Evolutionary conservation across 2,113 vertebrate genomes (phyloP), one percentile per base, ranked within the genome.

Genomic region (Formicarius rufipectus): DNA sequence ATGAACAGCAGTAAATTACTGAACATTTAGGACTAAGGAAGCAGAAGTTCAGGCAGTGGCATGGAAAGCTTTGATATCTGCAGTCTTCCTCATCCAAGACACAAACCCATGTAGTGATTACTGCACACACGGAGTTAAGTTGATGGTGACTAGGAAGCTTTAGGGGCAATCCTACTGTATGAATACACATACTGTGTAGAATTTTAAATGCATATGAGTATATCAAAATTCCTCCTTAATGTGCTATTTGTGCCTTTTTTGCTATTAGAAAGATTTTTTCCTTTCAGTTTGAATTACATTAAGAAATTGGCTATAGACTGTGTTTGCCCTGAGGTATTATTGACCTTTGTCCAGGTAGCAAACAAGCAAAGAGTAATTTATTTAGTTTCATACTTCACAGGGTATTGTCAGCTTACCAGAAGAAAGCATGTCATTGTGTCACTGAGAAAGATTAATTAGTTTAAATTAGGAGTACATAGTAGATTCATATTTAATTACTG

Each of bases 371-470:
- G 58, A 89, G 55, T 39, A 90, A 93, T 81, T 74, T 77, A 62
- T 88, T 94, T 90, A 31, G 40, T 73, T 93, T 79, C 66, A 86
- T 47, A 69, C 37, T 84, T 96, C 90, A 64, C 66, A 22, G 27
- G 50, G 14, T 73, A 66, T 44, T 75, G 72, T 72, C 68, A 92
- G 2, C 14, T 72, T 91, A 24, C 4, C 18, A 68, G 37, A 37
- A 85, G 56, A 88, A 93, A 86, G 10, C 55, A 49, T 74, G 56
- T 20, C 39, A 77, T 25, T 59, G 40, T 78, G 40, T 82, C 60
- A 89, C 4, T 86, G 72, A 74, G 84, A 63, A 96, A 86, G 58
- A 95, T 83, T 83, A 69, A 77, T 87, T 81, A 28, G 63, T 62
- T 93, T 80, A 78, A 91, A 83, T 86, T 83, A 88, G 23, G 33